phyloP scores from a whole-genome alignment of 2,797 vertebrate genomes.

The Neomorphus geoffroyi region DNA sequence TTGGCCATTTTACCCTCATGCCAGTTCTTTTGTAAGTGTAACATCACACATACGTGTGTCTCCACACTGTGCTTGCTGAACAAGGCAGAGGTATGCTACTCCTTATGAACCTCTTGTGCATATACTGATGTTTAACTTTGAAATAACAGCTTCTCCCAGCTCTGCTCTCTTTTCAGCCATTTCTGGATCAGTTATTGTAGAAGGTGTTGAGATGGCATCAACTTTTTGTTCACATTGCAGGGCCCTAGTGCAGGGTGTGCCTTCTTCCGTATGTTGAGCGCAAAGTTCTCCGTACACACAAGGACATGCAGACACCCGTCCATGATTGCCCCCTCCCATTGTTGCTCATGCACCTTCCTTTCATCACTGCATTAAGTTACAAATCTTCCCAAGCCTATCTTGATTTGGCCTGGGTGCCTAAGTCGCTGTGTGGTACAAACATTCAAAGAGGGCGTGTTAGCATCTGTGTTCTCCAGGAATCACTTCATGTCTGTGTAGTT shows the following conservation, averaged over 20 bases:
- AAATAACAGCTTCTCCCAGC: neutral
- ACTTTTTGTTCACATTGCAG: neutral
- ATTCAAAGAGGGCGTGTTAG: neutral
- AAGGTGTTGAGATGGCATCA: neutral
- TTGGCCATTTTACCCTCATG: neutral
- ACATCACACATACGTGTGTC: fast-evolving
- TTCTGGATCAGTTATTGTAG: neutral
- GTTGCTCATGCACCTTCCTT: neutral
- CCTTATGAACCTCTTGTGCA: neutral
- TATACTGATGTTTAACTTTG: neutral
- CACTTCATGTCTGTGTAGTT: neutral
- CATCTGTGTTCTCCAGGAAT: neutral
- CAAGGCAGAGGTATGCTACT: neutral
- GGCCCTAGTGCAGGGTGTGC: neutral
- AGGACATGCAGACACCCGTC: neutral
- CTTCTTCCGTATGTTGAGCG: neutral
- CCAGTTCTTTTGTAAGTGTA: neutral
- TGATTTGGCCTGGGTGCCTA: neutral
- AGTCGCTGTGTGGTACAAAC: neutral
- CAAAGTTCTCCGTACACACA: neutral
- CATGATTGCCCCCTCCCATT: fast-evolving
- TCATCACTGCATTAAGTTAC: neutral
- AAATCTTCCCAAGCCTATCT: neutral
- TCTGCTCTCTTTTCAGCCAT: neutral
- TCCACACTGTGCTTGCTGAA: neutral